Conservation (phyloP, 2,888 invertebrate species). For the Fragum fragum region DNA sequence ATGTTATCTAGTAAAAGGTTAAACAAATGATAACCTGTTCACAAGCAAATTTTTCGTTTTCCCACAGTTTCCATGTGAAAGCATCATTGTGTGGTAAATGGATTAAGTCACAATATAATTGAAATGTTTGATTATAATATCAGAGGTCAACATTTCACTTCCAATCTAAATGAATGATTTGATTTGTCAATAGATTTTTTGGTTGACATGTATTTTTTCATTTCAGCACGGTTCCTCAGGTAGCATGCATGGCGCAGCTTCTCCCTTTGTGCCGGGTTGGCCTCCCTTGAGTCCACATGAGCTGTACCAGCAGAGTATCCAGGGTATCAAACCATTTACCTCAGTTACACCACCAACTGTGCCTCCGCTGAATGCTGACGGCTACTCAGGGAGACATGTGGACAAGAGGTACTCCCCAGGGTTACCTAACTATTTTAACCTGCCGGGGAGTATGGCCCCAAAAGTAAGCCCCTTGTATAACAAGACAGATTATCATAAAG, state of each 20-base stretch:
- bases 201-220: too few relatives aligned
- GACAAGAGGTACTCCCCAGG: not conserved
- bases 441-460: not conserved
- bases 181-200: too few relatives aligned
- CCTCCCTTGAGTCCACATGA: slow-evolving; percentile 41
- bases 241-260: slow-evolving; percentile 63
- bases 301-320: slow-evolving; percentile 38
- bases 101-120: too few relatives aligned
- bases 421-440: not conserved
- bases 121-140: too few relatives aligned
- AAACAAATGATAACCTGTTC: too few relatives aligned
- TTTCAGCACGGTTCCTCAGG: slow-evolving; percentile 53
- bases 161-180: too few relatives aligned
- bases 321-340: slow-evolving; percentile 37
- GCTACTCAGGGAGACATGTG: not conserved
- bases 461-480: not conserved
- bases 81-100: not conserved
- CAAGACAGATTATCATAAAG: not conserved
- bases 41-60: too few relatives aligned
- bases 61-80: too few relatives aligned
- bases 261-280: slow-evolving; percentile 61
- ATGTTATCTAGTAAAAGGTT: too few relatives aligned
- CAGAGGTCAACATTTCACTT: too few relatives aligned
- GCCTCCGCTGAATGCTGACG: not conserved
- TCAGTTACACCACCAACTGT: slow-evolving; percentile 4